Base-by-base conservation (phyloP, 2,888 invertebrate species). In the Andrena praecox region DNA sequence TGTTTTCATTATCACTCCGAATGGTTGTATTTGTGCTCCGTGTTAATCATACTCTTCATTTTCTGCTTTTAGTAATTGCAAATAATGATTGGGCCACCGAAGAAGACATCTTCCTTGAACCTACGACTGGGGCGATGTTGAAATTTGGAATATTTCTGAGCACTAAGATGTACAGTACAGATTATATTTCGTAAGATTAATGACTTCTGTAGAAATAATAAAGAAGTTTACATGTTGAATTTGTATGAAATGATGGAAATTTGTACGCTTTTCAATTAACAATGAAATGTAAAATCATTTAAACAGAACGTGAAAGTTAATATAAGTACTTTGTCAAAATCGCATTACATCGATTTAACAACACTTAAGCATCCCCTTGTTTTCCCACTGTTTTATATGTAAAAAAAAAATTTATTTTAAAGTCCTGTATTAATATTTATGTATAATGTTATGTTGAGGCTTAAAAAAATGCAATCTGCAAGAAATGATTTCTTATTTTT, bases 101-200 rank as follows among this genome's bases (percentile, higher is more conserved):
- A 52, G 93, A 94, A 63, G 93, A 94, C 70, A 94, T 95, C 50
- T 94, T 90, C 84, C 90, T 96, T 0, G 95, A 95, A 82, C 93
- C 95, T 5, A 91, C 93, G 35, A 92, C 94, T 1, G 94, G 95
- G 89, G 95, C 96, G 20, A 91, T 95, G 10, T 89, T 95, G 16
- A 95, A 94, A 68, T 94, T 96, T 76, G 94, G 95, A 12, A 89
- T 94, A 71, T 96, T 96, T 89, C 95, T 96, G 87, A 96, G 96
- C n/a, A 94, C 94, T 35, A 95, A 95, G 82, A 94, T 94, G 72
- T 95, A 95, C 87, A 93, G 85, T 63, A 90, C 93, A 6, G 95
- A 95, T 85, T 95, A 95, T 90, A 92, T 95, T 84, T 80, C 87
- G 35, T 69, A 27, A 16, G 24, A 10, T 56, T 56, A 27, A 3